A percentile compares a stretch with the other conserved stretches of the same genome.
phyloP scores from a whole-genome alignment of 2,113 vertebrate species.

The Melanerpes aurifrons region DNA sequence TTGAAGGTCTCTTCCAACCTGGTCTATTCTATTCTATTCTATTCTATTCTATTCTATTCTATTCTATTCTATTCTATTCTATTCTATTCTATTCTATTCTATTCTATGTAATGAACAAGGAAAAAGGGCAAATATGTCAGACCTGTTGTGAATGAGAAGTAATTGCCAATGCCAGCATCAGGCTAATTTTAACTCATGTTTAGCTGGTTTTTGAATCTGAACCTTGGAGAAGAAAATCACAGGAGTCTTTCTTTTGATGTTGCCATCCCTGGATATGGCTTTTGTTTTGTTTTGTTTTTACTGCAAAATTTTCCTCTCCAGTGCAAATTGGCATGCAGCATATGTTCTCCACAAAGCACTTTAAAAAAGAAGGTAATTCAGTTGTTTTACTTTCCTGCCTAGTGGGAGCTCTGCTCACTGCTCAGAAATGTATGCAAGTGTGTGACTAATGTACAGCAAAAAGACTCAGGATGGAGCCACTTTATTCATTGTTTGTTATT shows the following conservation, averaged over 20 bases:
- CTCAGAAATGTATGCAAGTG: conserved; percentile 63
- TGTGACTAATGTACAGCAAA: conserved; percentile 62
- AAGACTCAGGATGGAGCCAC: conserved; percentile 63
- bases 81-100: too few species aligned
- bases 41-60: too few species aligned
- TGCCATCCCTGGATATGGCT: neutral
- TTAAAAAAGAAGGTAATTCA: conserved; percentile 59
- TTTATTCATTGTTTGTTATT: conserved; percentile 76
- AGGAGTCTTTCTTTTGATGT: neutral
- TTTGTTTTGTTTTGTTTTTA: neutral
- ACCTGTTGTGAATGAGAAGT: neutral
- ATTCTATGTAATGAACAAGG: neutral
- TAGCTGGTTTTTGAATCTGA: neutral
- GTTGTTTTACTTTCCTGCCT: conserved; percentile 55
- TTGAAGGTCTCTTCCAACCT: too few species aligned
- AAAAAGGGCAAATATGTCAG: neutral
- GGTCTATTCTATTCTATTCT: too few species aligned
- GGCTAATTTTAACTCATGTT: neutral
- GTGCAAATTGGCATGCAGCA: conserved; percentile 36
- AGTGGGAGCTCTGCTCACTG: neutral
- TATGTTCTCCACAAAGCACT: conserved; percentile 27
- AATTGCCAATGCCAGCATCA: neutral
- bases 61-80: too few species aligned
- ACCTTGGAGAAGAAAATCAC: neutral
- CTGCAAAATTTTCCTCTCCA: conserved; percentile 22